Conservation (phyloP, 2,888 invertebrate genomes). For the Nowickia ferox region DNA sequence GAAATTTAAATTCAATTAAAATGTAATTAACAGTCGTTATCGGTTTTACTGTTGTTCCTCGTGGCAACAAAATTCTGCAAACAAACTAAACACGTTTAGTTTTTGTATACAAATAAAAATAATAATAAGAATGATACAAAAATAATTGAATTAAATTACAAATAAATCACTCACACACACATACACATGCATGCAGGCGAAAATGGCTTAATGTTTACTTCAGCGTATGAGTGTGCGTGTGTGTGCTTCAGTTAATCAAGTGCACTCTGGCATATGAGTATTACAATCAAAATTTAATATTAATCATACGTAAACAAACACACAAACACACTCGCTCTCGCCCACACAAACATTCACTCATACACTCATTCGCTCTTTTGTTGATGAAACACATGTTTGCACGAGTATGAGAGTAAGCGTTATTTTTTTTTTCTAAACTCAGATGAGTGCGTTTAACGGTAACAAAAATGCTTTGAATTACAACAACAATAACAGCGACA, state of each 20-base stretch:
- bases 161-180: background rate
- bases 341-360: background rate
- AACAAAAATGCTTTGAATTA: conserved; percentile 11
- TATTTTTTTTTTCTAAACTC: background rate
- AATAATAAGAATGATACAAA: background rate
- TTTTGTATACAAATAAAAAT: background rate
- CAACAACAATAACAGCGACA: conserved; percentile 2
- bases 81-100: conserved; percentile 34
- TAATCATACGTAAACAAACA: conserved; percentile 46
- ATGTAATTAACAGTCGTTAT: conserved; percentile 23
- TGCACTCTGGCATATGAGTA: conserved; percentile 60
- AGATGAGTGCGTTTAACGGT: conserved; percentile 6
- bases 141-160: conserved; percentile 21
- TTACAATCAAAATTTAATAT: conserved; percentile 57
- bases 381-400: background rate
- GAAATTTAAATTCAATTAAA: conserved; percentile 51
- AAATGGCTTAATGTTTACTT: background rate
- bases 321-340: background rate
- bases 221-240: background rate
- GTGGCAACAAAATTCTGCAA: background rate
- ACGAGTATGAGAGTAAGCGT: conserved; percentile 1
- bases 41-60: background rate
- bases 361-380: background rate
- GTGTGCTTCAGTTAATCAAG: conserved; percentile 46
- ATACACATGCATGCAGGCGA: background rate